Base-by-base conservation (phyloP, 2,888 invertebrate genomes). In the Drosophila lacicola region DNA sequence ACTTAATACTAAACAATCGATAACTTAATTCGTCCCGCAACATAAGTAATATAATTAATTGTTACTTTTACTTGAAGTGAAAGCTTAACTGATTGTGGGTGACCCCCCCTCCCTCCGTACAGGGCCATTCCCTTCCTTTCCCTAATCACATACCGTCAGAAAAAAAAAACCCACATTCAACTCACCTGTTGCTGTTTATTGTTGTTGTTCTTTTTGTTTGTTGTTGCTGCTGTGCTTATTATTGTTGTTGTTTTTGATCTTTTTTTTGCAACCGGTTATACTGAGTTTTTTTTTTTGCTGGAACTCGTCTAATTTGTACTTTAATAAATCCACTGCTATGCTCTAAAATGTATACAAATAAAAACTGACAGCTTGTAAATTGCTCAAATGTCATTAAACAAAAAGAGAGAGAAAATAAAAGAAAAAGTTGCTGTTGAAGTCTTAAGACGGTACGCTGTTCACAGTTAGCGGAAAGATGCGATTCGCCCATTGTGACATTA, bases 121-220 rank as follows among this genome's bases (percentile, higher is more conserved):
- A 11, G 13, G 34, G 19, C n/a, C 36, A 36, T 29, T 10, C 37
- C 37, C 47, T 11, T 5, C 33, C 8, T 8, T 39, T 11, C 13
- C n/a, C 14, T 3, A n/a, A 37, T 10, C 13, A 37, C 21, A 39
- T 10, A 33, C 21, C 19, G 37, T 13, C 37, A 25, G n/a, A 14
- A n/a, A 34, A 14, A 54, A 41, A 41, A 54, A 46, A 14, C 33
- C 33, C 39, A 45, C 46, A 34, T 58, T 39, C 41, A 53, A 74
- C 74, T 75, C 74, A 75, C 78, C 78, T 78, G 78, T 69, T 75
- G 63, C 17, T 46, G 50, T 2, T 49, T 29, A 33, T 56, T 37
- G 29, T 57, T 44, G n/a, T 37, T 61, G 42, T 64, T 54, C 37
- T 58, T 37, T 8, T 17, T 53, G 13, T 29, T 54, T 5, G 21